Conservation (phyloP, 2,797 vertebrate genomes). For the Galagoides demidoff region DNA sequence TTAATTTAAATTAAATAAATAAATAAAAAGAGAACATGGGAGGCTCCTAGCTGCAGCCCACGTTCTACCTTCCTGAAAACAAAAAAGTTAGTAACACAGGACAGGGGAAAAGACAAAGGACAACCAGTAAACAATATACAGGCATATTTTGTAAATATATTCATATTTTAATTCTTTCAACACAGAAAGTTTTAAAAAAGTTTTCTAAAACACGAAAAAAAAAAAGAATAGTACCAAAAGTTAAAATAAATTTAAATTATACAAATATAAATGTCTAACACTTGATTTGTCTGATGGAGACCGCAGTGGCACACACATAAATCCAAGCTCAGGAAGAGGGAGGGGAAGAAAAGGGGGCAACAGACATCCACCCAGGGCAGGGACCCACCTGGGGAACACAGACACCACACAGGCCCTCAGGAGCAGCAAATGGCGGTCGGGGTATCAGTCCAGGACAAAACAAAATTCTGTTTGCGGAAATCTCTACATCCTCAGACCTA, state of each 20-base stretch:
- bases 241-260: slow-evolving; percentile 18
- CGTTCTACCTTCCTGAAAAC: too few relatives aligned
- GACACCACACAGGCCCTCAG: background rate
- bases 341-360: background rate
- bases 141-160: background rate
- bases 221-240: background rate
- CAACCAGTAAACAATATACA: background rate
- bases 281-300: background rate
- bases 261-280: background rate
- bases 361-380: fast-evolving
- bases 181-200: background rate
- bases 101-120: background rate
- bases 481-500: background rate
- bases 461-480: background rate
- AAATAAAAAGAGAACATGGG: too few relatives aligned
- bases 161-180: background rate
- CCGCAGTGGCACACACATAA: background rate
- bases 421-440: background rate
- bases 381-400: fast-evolving
- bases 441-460: background rate
- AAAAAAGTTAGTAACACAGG: background rate
- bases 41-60: too few relatives aligned
- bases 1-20: too few relatives aligned
- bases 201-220: slow-evolving; percentile 2
- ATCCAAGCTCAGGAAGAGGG: background rate